Evolutionary conservation across 2,888 invertebrate species (phyloP), one percentile per base, ranked within the genome.

Genomic region (Elmis aenea): DNA sequence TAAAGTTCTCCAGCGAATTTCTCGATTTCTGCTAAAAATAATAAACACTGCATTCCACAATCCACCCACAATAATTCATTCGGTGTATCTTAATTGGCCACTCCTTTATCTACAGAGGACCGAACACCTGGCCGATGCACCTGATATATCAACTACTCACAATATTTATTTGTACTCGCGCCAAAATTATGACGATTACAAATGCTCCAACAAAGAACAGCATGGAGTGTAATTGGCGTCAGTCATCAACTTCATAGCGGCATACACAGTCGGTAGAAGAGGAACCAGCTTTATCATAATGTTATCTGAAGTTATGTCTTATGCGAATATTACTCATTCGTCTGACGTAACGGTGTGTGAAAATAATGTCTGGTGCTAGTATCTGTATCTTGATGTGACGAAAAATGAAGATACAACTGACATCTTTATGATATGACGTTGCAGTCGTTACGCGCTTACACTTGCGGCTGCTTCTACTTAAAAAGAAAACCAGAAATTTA

Each of bases 151-250:
- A 22, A 9, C 18, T 13, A 22, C 34, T 29, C 40, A 31, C 40
- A 38, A 32, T 51, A 43, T 51, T 51, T 47, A 48, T 44, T 47
- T 53, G 47, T 46, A 38, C 38, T 33, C 31, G 43, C 43, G 53
- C 51, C 53, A 51, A 53, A 51, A 51, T 47, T 48, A 50, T 48
- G 50, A 52, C 48, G 48, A 50, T 40, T 46, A 51, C 50, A 46
- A 44, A 45, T 50, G 47, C 26, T 20, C 32, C 27, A 24, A 23
- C 39, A 42, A 25, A 42, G 36, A 40, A 37, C 34, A 35, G 29
- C 41, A 28, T 25, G 26, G 18, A 30, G 24, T 24, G 28, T 30
- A 38, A 41, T 21, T 30, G 26, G 29, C 29, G 23, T 36, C 37
- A 46, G 24, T 34, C 34, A 21, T 29, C 33, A 14, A 30, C 33